Conservation (phyloP, 2,797 vertebrate species). For the Microcaecilia unicolor region DNA sequence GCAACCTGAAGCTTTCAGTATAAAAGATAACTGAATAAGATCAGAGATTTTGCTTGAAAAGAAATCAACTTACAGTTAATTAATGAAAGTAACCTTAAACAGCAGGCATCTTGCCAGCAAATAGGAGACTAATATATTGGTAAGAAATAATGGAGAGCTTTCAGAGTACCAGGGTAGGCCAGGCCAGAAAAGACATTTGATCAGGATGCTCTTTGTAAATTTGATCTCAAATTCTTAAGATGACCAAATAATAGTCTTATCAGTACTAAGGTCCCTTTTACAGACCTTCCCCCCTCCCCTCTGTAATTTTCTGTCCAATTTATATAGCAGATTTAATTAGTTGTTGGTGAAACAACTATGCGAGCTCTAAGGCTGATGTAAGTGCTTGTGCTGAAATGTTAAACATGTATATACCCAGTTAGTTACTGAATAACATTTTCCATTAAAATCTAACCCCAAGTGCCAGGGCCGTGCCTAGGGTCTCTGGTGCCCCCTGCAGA, state of each 20-base stretch:
- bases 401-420: no score
- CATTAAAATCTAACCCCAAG: slow-evolving; percentile 46
- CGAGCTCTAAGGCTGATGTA: no score
- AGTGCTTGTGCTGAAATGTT: no score
- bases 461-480: no score
- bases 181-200: slow-evolving; percentile 30
- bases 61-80: slow-evolving; percentile 53
- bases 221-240: slow-evolving; percentile 40
- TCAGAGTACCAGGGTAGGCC: slow-evolving; percentile 20
- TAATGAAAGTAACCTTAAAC: slow-evolving; percentile 54
- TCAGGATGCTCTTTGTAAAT: slow-evolving; percentile 41
- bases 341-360: slow-evolving; percentile 39
- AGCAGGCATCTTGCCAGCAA: slow-evolving; percentile 35
- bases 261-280: slow-evolving; percentile 36
- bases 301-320: slow-evolving; percentile 43
- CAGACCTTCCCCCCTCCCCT: slow-evolving; percentile 24
- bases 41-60: slow-evolving; percentile 45
- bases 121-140: slow-evolving; percentile 31
- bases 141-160: no score
- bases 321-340: slow-evolving; percentile 45
- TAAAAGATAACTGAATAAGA: slow-evolving; percentile 47
- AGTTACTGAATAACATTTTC: slow-evolving; percentile 30
- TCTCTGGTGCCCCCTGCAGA: no score
- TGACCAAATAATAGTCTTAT: slow-evolving; percentile 35
- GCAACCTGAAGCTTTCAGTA: slow-evolving; percentile 33